phyloP scores from a whole-genome alignment of 2,888 invertebrate genomes.

The Hemistola chrysoprasaria region DNA sequence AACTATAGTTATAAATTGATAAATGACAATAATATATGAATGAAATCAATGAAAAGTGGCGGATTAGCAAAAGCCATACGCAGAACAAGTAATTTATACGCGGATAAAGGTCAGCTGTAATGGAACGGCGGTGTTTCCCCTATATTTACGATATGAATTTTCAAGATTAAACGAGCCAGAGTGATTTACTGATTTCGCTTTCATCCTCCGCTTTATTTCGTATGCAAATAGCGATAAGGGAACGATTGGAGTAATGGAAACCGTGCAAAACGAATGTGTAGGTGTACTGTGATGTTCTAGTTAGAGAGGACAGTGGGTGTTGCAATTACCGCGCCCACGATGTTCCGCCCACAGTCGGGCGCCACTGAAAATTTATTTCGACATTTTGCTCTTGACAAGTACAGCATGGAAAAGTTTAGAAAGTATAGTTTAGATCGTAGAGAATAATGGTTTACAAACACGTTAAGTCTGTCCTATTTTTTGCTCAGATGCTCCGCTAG shows the following conservation, averaged over 20 bases:
- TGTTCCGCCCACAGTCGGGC: conserved; percentile 42
- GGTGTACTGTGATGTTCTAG: conserved; percentile 9
- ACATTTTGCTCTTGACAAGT: conserved; percentile 31
- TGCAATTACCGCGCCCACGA: conserved; percentile 48
- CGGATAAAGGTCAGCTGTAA: conserved; percentile 32
- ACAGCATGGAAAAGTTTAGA: conserved; percentile 5
- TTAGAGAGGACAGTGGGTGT: conserved; percentile 34
- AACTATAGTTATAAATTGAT: too few species aligned
- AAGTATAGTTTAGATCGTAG: too few species aligned
- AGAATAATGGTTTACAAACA: too few species aligned
- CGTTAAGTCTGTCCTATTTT: too few species aligned
- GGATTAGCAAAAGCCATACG: too few species aligned
- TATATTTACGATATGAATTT: conserved; percentile 6
- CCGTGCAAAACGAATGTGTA: conserved; percentile 7
- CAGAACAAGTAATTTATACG: conserved; percentile 27
- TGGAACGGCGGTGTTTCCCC: conserved; percentile 32
- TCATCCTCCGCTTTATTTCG: conserved; percentile 2
- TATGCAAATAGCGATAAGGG: background rate
- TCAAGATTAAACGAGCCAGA: conserved; percentile 1
- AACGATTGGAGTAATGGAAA: conserved; percentile 13
- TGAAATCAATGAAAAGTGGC: too few species aligned
- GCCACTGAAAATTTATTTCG: conserved; percentile 44
- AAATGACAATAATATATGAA: too few species aligned
- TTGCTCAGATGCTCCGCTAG: too few species aligned
- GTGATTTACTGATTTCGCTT: conserved; percentile 1